Evolutionary conservation across 2,797 vertebrate genomes (phyloP), one percentile per base, ranked within the genome.

Genomic region (Oreonectes daqikongensis): DNA sequence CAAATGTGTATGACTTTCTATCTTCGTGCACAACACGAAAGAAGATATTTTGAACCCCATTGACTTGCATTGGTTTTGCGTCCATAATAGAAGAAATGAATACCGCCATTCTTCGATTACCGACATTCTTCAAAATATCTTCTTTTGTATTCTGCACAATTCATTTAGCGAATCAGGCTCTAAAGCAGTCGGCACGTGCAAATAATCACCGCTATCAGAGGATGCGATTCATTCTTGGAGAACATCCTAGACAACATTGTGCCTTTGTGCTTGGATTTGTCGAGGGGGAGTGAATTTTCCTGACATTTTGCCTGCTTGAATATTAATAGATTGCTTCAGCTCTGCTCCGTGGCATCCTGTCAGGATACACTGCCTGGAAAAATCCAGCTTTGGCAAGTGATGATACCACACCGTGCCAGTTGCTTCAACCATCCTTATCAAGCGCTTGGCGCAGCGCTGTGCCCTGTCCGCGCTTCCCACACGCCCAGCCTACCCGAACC

Each of bases 221-320:
- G 55, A 30, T 4, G 14, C 24, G 7, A 28, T 59, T 59, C 24
- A 20, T 40, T 64, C 60, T 40, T 40, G 9, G 20, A 10, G 32
- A 22, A n/a, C 2, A 61, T 1, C 12, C 35, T 42, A 6, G 11
- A 50, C 18, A 22, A 70, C 63, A 46, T 57, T 65, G n/a, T 69
- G 53, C 26, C 46, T 28, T 40, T 75, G 72, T 48, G 66, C 42
- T 59, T 1, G 20, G 24, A 28, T 50, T 38, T 76, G 32, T 26
- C 57, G 44, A 78, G 32, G 44, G 72, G 75, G 81, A 69, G 72
- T 82, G 69, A 69, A 77, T 81, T 61, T 82, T 80, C 46, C 63
- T 83, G 82, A 84, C 77, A 85, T 84, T 86, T 83, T 44, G 83
- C 82, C 78, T 77, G 81, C 79, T 66, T 84, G 83, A 87, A 87